phyloP scores from a whole-genome alignment of 2,113 vertebrate species.

The Phocoena sinus region DNA sequence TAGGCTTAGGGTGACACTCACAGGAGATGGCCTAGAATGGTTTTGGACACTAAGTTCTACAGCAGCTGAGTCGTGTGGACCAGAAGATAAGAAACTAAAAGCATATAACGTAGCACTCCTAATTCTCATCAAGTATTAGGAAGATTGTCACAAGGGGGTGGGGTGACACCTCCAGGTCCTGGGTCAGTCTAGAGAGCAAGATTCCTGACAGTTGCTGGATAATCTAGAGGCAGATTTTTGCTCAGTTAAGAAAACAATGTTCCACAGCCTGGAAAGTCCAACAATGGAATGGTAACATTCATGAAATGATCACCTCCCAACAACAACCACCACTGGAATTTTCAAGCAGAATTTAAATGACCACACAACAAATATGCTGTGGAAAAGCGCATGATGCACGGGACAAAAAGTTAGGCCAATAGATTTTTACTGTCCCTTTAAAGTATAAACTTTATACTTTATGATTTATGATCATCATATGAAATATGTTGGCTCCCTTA shows the following conservation, averaged over 20 bases:
- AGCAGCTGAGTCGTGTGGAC: background rate
- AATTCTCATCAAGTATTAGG: background rate
- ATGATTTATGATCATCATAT: background rate
- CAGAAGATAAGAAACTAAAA: background rate
- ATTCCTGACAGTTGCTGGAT: background rate
- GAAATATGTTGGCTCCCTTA: background rate
- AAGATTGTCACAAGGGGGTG: background rate
- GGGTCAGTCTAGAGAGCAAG: background rate
- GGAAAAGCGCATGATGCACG: background rate
- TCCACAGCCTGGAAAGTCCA: background rate
- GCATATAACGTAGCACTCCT: background rate
- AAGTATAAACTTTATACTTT: background rate
- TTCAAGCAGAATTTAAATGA: background rate
- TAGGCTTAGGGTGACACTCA: background rate
- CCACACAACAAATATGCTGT: background rate
- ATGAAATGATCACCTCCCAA: background rate
- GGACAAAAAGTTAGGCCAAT: background rate
- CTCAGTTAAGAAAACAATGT: background rate
- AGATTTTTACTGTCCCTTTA: background rate
- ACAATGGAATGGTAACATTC: background rate
- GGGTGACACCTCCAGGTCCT: background rate
- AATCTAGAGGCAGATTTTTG: background rate
- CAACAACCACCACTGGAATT: background rate
- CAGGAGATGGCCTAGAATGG: background rate
- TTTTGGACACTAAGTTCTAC: background rate